Evolutionary conservation across 2,888 invertebrate genomes (phyloP).

Genomic region (Trissoscelio sp.): DNA sequence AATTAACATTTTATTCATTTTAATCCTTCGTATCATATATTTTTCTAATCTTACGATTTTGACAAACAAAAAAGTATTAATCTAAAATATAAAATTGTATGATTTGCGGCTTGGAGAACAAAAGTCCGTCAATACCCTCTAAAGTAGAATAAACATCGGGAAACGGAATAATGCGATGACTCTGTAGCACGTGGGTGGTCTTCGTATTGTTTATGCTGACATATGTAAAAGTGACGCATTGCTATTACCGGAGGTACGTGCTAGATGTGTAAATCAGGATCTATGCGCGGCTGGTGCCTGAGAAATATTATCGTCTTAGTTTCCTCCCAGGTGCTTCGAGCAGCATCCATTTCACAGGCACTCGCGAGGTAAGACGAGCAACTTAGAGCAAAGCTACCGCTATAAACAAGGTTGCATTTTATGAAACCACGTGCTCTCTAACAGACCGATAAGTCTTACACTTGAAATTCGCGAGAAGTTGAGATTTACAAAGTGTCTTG

Average conservation of each 20-base stretch:
- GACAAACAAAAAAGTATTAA: not conserved
- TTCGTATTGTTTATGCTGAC: conserved; percentile 78
- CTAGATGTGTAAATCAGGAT: conserved; percentile 80
- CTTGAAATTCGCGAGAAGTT: conserved; percentile 66
- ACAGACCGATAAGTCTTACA: conserved; percentile 71
- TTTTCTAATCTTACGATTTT: not conserved
- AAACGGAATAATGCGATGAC: conserved; percentile 66
- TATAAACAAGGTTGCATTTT: conserved; percentile 75
- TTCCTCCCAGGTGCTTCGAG: conserved; percentile 71
- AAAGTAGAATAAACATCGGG: conserved; percentile 58
- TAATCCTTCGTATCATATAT: not conserved
- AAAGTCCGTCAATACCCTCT: conserved; percentile 49
- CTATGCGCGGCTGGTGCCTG: conserved; percentile 75
- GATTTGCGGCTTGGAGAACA: conserved; percentile 19
- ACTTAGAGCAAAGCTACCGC: conserved; percentile 72
- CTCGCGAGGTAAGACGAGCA: conserved; percentile 72
- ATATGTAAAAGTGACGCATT: conserved; percentile 80
- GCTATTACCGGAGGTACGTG: conserved; percentile 78
- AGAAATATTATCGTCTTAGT: conserved; percentile 78
- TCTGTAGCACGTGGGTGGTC: conserved; percentile 69
- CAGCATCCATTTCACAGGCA: conserved; percentile 72
- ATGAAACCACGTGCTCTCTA: conserved; percentile 71
- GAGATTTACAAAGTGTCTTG: conserved; percentile 65
- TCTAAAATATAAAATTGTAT: conserved; percentile 14
- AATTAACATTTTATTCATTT: not conserved